Percentiles rank a stretch among this genome's conserved stretches.
phyloP scores from a whole-genome alignment of 2,113 vertebrate species.

The Corvus moneduloides region DNA sequence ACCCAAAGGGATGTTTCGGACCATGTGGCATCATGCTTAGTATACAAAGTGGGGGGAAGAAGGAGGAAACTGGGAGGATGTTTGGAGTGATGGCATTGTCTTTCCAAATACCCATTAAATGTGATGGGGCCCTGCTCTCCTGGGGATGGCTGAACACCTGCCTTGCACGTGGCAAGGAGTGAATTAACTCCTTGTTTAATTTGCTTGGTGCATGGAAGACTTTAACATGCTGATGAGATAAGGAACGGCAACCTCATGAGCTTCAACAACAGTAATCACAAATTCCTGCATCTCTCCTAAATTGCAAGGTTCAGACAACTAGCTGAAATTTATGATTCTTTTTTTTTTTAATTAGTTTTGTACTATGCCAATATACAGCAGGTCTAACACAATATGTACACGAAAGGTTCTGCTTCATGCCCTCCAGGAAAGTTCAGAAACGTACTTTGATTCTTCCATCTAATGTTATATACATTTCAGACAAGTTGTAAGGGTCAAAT shows the following conservation, averaged over 20 bases:
- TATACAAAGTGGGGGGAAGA: not conserved
- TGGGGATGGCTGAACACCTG: not conserved
- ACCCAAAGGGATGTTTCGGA: not conserved
- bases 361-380: not conserved
- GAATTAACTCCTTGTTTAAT: not conserved
- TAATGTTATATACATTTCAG: not conserved
- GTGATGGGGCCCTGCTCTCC: not conserved
- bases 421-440: not conserved
- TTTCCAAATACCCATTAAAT: rapidly evolving
- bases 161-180: not conserved
- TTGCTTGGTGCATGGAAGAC: not conserved
- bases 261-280: not conserved
- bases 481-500: not conserved
- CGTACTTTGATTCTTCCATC: not conserved
- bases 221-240: not conserved
- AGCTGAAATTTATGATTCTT: not conserved
- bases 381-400: not conserved
- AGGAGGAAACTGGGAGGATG: rapidly evolving
- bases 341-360: not conserved
- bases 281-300: not conserved
- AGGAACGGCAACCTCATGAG: not conserved
- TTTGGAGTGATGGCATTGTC: rapidly evolving
- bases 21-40: rapidly evolving
- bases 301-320: not conserved
- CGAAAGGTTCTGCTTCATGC: not conserved